Base-by-base conservation (phyloP, 2,888 invertebrate species). In the Luperina nickerlii region DNA sequence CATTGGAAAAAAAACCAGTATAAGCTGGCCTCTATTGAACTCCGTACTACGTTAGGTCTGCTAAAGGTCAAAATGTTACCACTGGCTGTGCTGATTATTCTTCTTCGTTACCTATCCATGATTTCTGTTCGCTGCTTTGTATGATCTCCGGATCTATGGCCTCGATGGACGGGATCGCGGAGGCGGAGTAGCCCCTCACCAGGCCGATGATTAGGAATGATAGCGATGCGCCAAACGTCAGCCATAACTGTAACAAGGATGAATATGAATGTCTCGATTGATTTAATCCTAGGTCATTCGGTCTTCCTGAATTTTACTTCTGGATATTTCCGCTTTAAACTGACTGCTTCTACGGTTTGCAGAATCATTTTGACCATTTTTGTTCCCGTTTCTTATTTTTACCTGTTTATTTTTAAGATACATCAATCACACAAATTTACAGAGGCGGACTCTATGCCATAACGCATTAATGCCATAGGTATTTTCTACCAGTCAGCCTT, bases 161-260 rank as follows among this genome's bases (percentile, higher is more conserved):
- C 86, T 96, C 94, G 87, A 97, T 97, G 18, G 97, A 97, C 1
- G 97, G 97, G 38, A 97, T 94, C 1, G 97, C 97, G 7, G 97
- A 97, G 0, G 97, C 97, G 0, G 97, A 97, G 92, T 97, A 97
- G 1, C 97, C 97, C 88, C 97, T 92, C 73, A 97, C 97, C 80
- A 97, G 92, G 0, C 97, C 97, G 81, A 97, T 97, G 88, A 97
- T 97, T 63, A 97, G 94, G 91, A 97, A 97, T 20, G 97, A 96
- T 87, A 97, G 90, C 4, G 97, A 97, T 1, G 97, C 97, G 6
- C 97, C 97, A 75, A 97, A 91, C 15, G 97, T 97, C 89, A 97
- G 95, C 94, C 97, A 95, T 93, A 97, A 92, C 97, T 97, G 94
- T 66, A 93, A 93, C 79, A 83, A 89, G 81, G 66, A 81, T 79